Evolutionary conservation across 2,113 vertebrate species (phyloP), one percentile per base, ranked within the genome.

Genomic region (Melanerpes formicivorus): DNA sequence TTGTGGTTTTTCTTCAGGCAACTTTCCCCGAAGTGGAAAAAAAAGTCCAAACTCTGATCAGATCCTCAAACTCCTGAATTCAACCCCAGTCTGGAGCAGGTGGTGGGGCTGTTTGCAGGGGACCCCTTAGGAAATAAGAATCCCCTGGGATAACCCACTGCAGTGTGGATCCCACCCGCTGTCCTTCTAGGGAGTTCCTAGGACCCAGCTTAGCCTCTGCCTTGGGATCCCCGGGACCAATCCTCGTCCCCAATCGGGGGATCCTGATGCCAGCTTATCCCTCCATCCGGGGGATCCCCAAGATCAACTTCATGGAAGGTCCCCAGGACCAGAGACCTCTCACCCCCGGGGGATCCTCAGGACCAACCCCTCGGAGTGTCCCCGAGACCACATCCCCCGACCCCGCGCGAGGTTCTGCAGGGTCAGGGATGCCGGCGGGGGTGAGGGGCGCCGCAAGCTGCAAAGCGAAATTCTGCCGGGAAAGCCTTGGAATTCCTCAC

Each of bases 381-480:
- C 15, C 55, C 32, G 40, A 4, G 5, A 56, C 14, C 55, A 56
- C 50, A 29, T 15, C 21, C 32, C 13, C 30, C 54, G 11, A 65
- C n/a, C 6, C 19, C 37, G 5, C 14, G 21, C 34, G 14, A 16
- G 25, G 21, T 16, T 21, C 26, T 11, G 34, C 34, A 22, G 8
- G 7, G 6, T 25, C 73, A 5, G 34, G 16, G 40, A 13, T 42
- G 3, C 13, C 40, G 5, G 14, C 6, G 3, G 40, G 5, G 22
- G 0, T 29, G 23, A 4, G 32, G 18, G 22, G 18, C 12, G 2
- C 50, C 13, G 2, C 30, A 30, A 8, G 3, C 12, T 5, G 18
- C 67, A 8, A 6, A 26, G 48, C 30, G 2, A 40, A 14, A 22
- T 15, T 14, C 10, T 23, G 11, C 70, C 26, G 8, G n/a, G 48